Conservation (phyloP, 2,113 vertebrate species). For the Benitochromis conjunctus region DNA sequence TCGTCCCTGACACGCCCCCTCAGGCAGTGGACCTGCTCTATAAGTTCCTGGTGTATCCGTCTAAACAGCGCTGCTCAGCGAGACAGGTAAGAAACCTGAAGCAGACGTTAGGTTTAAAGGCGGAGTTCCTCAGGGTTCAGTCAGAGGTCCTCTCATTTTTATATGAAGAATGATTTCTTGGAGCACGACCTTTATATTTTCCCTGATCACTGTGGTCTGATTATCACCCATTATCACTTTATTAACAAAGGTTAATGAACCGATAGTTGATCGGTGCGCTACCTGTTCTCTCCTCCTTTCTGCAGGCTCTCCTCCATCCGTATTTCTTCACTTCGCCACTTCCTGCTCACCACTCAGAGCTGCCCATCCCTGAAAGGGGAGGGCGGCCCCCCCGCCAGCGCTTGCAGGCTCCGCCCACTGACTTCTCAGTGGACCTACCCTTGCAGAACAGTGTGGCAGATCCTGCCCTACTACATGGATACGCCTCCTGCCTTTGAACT, state of each 20-base stretch:
- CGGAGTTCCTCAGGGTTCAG: background rate
- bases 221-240: background rate
- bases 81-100: slow-evolving; percentile 66
- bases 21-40: slow-evolving; percentile 82
- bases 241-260: background rate
- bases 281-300: background rate
- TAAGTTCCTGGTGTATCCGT: slow-evolving; percentile 82
- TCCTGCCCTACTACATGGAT: slow-evolving; percentile 65
- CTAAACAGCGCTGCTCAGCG: slow-evolving; percentile 75
- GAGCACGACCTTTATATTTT: background rate
- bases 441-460: slow-evolving; percentile 78
- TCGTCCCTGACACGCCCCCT: slow-evolving; percentile 80
- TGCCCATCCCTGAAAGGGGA: slow-evolving; percentile 81
- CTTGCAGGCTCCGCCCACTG: slow-evolving; percentile 71
- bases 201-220: background rate
- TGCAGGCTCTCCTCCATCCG: slow-evolving; percentile 84
- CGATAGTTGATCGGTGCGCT: background rate
- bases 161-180: background rate
- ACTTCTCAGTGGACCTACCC: slow-evolving; percentile 80
- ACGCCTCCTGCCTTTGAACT: slow-evolving; percentile 53
- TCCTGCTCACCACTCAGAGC: slow-evolving; percentile 85
- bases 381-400: slow-evolving; percentile 68
- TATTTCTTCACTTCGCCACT: slow-evolving; percentile 86
- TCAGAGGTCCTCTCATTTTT: background rate
- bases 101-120: background rate